Conservation (phyloP, 2,113 vertebrate genomes). For the Tringa solitaria region DNA sequence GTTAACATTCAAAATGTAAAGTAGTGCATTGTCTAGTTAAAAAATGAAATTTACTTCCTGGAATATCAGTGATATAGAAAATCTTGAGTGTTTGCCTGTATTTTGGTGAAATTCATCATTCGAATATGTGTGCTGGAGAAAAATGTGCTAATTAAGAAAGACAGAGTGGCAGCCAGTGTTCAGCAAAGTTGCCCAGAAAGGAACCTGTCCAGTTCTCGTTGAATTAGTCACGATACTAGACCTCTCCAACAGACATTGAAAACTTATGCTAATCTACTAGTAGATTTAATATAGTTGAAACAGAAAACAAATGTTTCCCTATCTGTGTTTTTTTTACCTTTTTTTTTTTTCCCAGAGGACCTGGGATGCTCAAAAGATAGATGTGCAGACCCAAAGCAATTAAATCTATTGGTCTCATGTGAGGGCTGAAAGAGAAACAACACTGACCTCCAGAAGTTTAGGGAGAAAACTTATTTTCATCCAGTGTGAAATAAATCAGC, state of each 20-base stretch:
- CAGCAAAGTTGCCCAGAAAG: neutral
- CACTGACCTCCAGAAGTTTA: neutral
- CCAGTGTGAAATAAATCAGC: neutral
- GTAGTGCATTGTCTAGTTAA: neutral
- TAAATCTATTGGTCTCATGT: neutral
- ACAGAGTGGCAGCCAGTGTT: neutral
- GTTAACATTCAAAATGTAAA: conserved; percentile 11
- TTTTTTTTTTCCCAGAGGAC: neutral
- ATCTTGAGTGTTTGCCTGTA: neutral
- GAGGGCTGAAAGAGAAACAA: neutral
- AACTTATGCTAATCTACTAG: neutral
- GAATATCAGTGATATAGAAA: neutral
- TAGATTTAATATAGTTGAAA: neutral
- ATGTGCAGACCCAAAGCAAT: neutral
- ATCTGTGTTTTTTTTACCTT: neutral
- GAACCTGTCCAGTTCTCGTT: neutral
- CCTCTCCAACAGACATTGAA: neutral
- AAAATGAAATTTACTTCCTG: neutral
- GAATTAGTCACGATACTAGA: neutral
- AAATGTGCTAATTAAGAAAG: neutral
- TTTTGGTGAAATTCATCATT: neutral
- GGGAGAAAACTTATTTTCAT: neutral
- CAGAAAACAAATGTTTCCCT: neutral
- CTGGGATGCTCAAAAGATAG: neutral
- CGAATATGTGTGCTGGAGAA: neutral